These are phyloP conservation scores for Polypedilum vanderplanki DNA, from an alignment of 1,140 invertebrate species.

Conservation along the genomic window DNA sequence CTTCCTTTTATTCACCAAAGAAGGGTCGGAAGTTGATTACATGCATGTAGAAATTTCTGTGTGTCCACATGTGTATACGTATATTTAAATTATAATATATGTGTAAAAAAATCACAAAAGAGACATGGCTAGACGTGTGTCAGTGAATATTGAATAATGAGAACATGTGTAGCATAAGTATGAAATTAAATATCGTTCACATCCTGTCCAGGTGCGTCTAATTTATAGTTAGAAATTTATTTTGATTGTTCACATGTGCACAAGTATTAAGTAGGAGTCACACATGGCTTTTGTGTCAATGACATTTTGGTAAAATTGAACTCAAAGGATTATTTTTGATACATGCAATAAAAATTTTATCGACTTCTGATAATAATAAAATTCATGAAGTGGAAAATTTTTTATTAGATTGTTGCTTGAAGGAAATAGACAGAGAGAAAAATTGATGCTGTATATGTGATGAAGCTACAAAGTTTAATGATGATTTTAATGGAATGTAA, in stretches of 20 bases:
- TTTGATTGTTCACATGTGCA: not conserved
- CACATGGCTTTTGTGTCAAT: constrained; percentile 3
- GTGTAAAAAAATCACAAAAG: not conserved
- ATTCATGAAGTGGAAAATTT: constrained; percentile 19
- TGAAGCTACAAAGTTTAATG: not conserved
- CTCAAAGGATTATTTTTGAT: constrained; percentile 1
- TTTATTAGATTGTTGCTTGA: not conserved
- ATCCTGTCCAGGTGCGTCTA: not conserved
- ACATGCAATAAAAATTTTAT: constrained; percentile 4
- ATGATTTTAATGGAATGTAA: not conserved
- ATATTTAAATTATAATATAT: too few relatives aligned
- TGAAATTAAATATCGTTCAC: not conserved
- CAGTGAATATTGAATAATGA: constrained; percentile 11
- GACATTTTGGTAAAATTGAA: constrained; percentile 5
- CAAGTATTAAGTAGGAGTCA: not conserved
- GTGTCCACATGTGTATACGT: too few relatives aligned
- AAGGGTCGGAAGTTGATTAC: too few relatives aligned
- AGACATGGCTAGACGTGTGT: not conserved
- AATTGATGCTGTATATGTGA: not conserved
- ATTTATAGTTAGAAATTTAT: not conserved
- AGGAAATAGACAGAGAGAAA: not conserved
- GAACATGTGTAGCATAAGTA: not conserved
- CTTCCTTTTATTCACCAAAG: too few relatives aligned
- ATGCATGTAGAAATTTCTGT: too few relatives aligned
- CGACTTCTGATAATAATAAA: constrained; percentile 19